These are phyloP conservation scores for Hyla sarda DNA, from an alignment of 2,113 vertebrate species.

Conservation along the genomic window DNA sequence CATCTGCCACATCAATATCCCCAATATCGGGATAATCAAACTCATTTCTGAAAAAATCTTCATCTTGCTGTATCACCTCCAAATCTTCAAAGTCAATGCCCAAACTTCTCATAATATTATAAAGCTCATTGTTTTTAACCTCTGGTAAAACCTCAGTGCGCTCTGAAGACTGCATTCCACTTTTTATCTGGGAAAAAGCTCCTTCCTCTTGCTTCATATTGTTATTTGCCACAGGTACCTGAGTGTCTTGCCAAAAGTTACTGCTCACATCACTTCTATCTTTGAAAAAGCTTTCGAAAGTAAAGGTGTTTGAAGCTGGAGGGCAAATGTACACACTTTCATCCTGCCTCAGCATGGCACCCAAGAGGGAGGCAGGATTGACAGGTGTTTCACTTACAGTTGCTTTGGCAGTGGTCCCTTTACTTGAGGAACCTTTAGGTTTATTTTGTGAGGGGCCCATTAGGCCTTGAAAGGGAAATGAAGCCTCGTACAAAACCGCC, in stretches of 20 bases:
- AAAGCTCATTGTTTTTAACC: conserved; percentile 76
- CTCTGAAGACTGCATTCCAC: conserved; percentile 62
- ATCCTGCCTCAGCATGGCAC: conserved; percentile 78
- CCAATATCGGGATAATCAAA: conserved; percentile 69
- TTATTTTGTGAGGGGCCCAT: conserved; percentile 66
- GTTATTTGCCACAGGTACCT: conserved; percentile 66
- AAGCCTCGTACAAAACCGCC: conserved; percentile 79
- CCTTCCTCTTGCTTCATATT: conserved; percentile 69
- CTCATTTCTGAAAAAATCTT: conserved; percentile 77
- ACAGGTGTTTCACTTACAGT: conserved; percentile 63
- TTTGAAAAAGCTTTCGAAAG: conserved; percentile 68
- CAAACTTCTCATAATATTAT: conserved; percentile 79
- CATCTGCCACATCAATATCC: conserved; percentile 77
- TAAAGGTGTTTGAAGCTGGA: conserved; percentile 69
- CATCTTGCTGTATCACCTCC: conserved; percentile 75
- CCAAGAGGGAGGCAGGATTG: conserved; percentile 77
- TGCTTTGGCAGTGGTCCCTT: conserved; percentile 62
- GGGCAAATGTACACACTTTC: conserved; percentile 78
- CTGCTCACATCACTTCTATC: conserved; percentile 64
- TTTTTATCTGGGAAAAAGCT: conserved; percentile 64
- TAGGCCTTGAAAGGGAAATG: conserved; percentile 65
- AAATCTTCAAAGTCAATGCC: conserved; percentile 81
- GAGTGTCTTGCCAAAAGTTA: conserved; percentile 68
- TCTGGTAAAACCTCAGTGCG: conserved; percentile 68
- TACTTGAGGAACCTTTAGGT: conserved; percentile 63